These are phyloP conservation scores for Anadara kagoshimensis DNA, from an alignment of 1,140 invertebrate species.

Conservation along the genomic window DNA sequence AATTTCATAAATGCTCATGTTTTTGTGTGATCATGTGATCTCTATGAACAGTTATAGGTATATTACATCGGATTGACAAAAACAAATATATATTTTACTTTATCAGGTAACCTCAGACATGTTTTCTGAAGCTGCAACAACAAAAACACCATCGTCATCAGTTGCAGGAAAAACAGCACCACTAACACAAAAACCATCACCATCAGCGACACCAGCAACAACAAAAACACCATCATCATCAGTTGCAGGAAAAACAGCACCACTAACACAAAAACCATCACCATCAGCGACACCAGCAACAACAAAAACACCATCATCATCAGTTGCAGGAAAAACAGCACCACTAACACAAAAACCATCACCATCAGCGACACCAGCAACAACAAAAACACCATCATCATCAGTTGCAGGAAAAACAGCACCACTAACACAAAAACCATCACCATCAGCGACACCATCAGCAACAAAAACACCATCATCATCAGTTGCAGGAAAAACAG, in stretches of 20 bases:
- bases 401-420: neutral
- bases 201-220: neutral
- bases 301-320: slow-evolving; percentile 1
- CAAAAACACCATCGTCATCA: too few relatives aligned
- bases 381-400: neutral
- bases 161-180: neutral
- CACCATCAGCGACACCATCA: neutral
- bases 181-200: neutral
- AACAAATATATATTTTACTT: too few relatives aligned
- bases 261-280: neutral
- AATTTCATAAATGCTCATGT: too few relatives aligned
- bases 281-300: neutral
- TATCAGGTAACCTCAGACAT: too few relatives aligned
- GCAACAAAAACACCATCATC: neutral
- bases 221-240: slow-evolving; percentile 7
- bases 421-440: neutral
- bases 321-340: neutral
- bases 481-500: neutral
- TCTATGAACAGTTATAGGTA: too few relatives aligned
- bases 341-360: neutral
- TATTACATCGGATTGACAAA: too few relatives aligned
- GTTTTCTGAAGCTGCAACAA: too few relatives aligned
- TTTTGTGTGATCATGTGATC: too few relatives aligned
- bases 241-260: neutral
- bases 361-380: neutral